phyloP scores from a whole-genome alignment of 2,113 vertebrate genomes.

The Anas platyrhynchos region DNA sequence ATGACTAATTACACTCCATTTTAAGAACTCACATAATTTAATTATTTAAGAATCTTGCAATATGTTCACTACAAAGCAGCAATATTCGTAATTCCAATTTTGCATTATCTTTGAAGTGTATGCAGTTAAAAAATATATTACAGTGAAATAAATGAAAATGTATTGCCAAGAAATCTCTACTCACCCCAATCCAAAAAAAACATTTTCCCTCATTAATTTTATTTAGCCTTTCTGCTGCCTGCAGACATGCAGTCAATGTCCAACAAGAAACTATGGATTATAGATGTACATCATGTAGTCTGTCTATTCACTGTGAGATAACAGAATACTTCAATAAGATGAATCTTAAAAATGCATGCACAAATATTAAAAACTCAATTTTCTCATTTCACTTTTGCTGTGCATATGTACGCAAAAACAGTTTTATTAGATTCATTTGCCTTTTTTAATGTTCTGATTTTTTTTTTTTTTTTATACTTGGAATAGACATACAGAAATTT shows the following conservation, averaged over 20 bases:
- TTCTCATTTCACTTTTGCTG: not conserved
- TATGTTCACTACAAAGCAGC: constrained; percentile 70
- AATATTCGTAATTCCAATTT: constrained; percentile 67
- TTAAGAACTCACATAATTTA: constrained; percentile 74
- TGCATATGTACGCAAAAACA: not conserved
- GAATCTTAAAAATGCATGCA: not conserved
- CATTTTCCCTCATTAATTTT: constrained; percentile 47
- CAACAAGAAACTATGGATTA: constrained; percentile 2
- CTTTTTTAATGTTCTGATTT: not conserved
- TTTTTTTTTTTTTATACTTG: not conserved
- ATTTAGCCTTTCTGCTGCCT: constrained; percentile 26
- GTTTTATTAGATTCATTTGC: not conserved
- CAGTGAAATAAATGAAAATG: constrained; percentile 67
- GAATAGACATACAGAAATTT: not conserved
- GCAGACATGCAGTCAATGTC: constrained; percentile 16
- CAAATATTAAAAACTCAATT: not conserved
- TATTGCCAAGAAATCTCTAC: constrained; percentile 18
- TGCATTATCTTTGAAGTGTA: constrained; percentile 76
- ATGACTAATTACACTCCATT: constrained; percentile 76
- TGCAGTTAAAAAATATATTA: constrained; percentile 39
- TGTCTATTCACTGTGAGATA: not conserved
- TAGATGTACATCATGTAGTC: not conserved
- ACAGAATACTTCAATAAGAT: not conserved
- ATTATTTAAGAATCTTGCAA: constrained; percentile 76
- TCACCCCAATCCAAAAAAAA: not conserved